Percentiles rank a stretch among this genome's conserved stretches.
phyloP scores from a whole-genome alignment of 2,797 vertebrate species.

The Chaetophractus vellerosus region DNA sequence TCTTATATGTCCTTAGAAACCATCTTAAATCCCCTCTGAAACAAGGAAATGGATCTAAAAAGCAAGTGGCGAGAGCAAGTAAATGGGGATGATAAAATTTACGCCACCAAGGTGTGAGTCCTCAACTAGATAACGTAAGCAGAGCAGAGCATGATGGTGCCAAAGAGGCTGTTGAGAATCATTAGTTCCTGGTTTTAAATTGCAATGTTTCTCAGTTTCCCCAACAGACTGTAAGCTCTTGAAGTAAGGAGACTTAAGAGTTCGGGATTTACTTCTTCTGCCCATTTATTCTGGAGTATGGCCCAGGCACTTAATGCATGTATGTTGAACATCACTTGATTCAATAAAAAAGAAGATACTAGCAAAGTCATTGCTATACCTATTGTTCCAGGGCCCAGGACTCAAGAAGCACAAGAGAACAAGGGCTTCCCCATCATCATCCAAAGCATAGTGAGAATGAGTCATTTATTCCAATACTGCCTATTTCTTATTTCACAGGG shows the following conservation, averaged over 20 bases:
- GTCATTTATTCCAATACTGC: neutral
- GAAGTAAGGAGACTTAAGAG: neutral
- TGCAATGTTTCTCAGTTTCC: conserved; percentile 47
- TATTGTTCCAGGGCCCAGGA: neutral
- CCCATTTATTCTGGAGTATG: neutral
- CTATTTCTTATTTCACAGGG: neutral
- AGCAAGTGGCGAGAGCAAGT: neutral
- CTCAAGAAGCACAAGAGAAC: neutral
- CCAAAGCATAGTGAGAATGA: neutral
- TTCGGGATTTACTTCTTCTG: neutral
- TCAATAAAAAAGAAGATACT: neutral
- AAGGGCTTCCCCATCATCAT: neutral
- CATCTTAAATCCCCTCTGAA: conserved; percentile 6
- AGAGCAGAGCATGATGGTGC: neutral
- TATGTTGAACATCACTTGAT: neutral
- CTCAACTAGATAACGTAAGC: neutral
- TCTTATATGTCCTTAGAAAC: neutral
- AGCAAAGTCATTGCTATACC: neutral
- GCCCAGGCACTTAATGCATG: neutral
- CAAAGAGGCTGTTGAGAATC: neutral
- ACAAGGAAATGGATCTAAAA: conserved; percentile 55
- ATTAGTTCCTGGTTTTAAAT: conserved; percentile 21
- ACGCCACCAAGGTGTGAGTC: neutral
- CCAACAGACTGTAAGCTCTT: neutral
- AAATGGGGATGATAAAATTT: neutral